These are phyloP conservation scores for Prunella himalayana DNA, from an alignment of 2,113 vertebrate genomes.

Conservation along the genomic window DNA sequence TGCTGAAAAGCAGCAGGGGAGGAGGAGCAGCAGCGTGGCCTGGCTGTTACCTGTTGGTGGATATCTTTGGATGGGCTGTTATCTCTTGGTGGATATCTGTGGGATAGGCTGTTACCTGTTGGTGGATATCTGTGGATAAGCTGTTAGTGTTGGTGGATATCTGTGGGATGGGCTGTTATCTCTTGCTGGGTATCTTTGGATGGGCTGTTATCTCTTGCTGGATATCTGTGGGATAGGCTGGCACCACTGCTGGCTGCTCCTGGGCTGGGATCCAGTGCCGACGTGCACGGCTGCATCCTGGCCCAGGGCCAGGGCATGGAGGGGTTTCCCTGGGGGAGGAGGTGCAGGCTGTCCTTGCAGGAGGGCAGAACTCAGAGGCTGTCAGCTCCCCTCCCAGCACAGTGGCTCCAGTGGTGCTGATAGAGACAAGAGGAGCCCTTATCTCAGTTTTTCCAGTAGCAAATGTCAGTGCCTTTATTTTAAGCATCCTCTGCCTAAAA, in stretches of 20 bases:
- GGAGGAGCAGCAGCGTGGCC: background rate
- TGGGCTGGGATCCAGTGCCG: background rate
- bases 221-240: background rate
- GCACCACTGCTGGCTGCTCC: background rate
- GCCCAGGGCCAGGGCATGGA: background rate
- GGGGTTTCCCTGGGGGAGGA: accelerated
- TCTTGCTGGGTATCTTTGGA: background rate
- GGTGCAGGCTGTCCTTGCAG: background rate
- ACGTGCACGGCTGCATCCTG: accelerated
- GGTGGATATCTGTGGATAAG: background rate
- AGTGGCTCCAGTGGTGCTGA: accelerated
- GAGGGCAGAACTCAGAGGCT: background rate
- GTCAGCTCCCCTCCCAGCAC: background rate
- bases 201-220: too few relatives aligned
- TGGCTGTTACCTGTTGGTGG: background rate
- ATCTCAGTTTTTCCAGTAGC: background rate
- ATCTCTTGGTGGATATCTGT: too few relatives aligned
- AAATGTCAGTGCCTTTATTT: background rate
- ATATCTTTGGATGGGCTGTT: too few relatives aligned
- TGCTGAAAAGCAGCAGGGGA: accelerated
- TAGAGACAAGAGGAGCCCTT: background rate
- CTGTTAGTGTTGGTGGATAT: background rate
- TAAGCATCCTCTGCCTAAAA: background rate
- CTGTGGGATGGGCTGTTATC: background rate
- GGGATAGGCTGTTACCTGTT: background rate